A percentile compares a stretch with the other conserved stretches of the same genome.
Conservation (phyloP, 2,888 invertebrate genomes). For the Galerucella nymphaeae region DNA sequence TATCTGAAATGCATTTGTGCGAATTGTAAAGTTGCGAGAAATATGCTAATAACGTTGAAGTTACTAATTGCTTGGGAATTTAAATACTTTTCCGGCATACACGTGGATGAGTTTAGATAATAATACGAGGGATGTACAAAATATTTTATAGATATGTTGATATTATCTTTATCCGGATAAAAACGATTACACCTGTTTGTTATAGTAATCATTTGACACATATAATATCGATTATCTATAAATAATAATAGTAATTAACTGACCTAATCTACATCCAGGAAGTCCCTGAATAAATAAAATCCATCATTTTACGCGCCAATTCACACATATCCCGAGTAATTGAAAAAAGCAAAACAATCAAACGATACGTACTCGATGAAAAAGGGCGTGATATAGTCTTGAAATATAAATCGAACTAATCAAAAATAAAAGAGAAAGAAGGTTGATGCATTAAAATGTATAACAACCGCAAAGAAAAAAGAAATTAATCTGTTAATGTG, state of each 20-base stretch:
- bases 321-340: slow-evolving; percentile 44
- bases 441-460: neutral
- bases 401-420: slow-evolving; percentile 5
- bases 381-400: slow-evolving; percentile 10
- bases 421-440: neutral
- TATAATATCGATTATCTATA: neutral
- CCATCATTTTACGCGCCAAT: slow-evolving; percentile 56
- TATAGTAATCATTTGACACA: neutral
- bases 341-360: neutral
- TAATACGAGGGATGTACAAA: neutral
- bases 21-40: neutral
- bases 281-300: slow-evolving; percentile 47
- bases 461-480: slow-evolving; percentile 8
- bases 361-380: slow-evolving; percentile 7
- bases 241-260: slow-evolving; percentile 1
- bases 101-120: neutral
- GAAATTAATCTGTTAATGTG: neutral
- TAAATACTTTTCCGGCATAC: neutral
- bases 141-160: neutral
- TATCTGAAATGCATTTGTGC: neutral
- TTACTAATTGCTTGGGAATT: neutral
- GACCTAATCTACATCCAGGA: slow-evolving; percentile 4
- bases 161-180: too few species aligned
- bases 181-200: neutral
- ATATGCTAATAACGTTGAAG: neutral